Percentiles rank a stretch among this genome's conserved stretches.
Conservation (phyloP, 2,113 vertebrate genomes). For the Nothocercus julius region DNA sequence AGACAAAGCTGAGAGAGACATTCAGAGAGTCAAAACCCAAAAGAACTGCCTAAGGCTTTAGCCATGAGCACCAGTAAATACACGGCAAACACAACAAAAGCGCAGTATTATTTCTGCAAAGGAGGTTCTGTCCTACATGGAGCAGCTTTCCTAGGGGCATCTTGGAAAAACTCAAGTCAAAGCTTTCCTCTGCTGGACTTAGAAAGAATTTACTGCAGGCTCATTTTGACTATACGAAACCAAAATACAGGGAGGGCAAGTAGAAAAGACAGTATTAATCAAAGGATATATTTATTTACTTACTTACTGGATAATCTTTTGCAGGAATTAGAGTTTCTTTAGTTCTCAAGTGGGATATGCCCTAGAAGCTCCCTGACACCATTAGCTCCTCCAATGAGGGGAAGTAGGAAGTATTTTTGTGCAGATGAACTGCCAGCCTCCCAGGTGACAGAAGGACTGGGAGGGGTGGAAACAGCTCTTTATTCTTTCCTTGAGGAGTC, state of each 20-base stretch:
- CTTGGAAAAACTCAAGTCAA: background rate
- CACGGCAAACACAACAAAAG: background rate
- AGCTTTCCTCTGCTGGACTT: background rate
- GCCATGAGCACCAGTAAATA: background rate
- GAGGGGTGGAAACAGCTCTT: background rate
- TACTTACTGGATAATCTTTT: background rate
- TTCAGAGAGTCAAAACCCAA: background rate
- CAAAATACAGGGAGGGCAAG: background rate
- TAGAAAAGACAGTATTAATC: background rate
- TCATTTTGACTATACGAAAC: background rate
- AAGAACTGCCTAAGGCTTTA: background rate
- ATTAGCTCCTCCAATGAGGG: background rate
- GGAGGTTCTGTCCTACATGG: background rate
- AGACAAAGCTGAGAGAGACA: background rate
- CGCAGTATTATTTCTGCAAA: slow-evolving; percentile 3
- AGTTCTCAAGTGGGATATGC: background rate
- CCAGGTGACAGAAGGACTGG: background rate
- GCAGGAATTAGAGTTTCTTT: background rate
- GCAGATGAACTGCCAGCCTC: background rate
- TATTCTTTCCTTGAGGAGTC: background rate
- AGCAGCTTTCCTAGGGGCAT: background rate
- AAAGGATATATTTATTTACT: background rate
- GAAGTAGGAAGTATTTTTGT: background rate
- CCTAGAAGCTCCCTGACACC: background rate
- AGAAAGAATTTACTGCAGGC: background rate